Conservation (phyloP, 2,113 vertebrate species). For the Tor tambroides region DNA sequence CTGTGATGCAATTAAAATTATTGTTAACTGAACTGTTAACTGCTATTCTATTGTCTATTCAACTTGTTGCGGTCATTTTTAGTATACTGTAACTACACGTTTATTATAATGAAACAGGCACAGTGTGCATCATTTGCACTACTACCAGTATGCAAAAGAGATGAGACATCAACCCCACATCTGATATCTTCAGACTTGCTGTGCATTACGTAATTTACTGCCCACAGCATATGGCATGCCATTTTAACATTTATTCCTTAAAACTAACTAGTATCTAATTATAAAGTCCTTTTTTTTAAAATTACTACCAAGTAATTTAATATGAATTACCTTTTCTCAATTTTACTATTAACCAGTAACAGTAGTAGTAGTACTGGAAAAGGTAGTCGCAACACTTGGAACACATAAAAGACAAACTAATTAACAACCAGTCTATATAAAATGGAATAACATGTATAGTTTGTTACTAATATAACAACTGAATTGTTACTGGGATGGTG, state of each 20-base stretch:
- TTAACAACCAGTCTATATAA: neutral
- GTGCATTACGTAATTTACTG: slow-evolving; percentile 73
- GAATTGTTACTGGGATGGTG: neutral
- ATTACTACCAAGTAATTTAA: neutral
- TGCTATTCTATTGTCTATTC: neutral
- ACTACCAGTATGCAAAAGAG: neutral
- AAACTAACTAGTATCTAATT: neutral
- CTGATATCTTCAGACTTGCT: neutral
- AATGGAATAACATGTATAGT: neutral
- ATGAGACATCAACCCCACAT: neutral
- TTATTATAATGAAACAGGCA: neutral
- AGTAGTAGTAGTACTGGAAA: neutral
- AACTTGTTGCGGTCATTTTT: neutral
- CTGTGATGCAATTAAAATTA: neutral
- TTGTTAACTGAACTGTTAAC: neutral
- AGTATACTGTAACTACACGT: neutral
- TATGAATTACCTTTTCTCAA: neutral
- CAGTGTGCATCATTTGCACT: neutral
- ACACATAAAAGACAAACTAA: neutral
- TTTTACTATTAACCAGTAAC: neutral
- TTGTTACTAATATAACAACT: neutral
- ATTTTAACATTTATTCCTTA: neutral
- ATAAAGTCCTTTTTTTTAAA: neutral
- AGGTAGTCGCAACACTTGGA: neutral
- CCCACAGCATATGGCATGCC: neutral